phyloP scores from a whole-genome alignment of 2,888 invertebrate species.

The Lysandra coridon region DNA sequence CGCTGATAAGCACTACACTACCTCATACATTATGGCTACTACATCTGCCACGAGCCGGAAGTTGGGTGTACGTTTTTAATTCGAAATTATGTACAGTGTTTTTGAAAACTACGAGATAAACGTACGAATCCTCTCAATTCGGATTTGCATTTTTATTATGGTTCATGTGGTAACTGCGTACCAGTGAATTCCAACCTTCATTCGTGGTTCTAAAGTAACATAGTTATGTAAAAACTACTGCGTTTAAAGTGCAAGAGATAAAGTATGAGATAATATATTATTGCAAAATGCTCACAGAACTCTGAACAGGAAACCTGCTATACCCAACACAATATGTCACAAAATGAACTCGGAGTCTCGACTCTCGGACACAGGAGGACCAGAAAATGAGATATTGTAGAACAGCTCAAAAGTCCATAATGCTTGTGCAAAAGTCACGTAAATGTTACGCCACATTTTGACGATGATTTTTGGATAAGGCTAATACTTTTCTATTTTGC shows the following conservation, averaged over 20 bases:
- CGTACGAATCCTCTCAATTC: neutral
- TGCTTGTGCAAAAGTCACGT: neutral
- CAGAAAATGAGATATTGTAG: constrained; percentile 18
- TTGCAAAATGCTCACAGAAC: neutral
- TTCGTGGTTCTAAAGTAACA: neutral
- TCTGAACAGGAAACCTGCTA: neutral
- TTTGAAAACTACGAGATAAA: neutral
- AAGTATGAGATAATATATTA: neutral
- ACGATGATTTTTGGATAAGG: too few species aligned
- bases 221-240: neutral
- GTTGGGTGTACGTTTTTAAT: constrained; percentile 17
- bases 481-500: neutral
- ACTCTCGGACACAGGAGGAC: neutral
- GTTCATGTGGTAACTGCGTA: too few species aligned
- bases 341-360: neutral
- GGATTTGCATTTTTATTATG: neutral
- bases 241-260: neutral
- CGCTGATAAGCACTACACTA: constrained; percentile 41
- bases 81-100: neutral
- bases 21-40: constrained; percentile 19
- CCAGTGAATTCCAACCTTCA: neutral
- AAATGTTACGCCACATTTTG: neutral
- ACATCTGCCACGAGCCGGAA: neutral
- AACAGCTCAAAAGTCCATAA: neutral
- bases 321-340: neutral